phyloP scores from a whole-genome alignment of 2,797 vertebrate genomes.

The Perdix hodgsoniae region DNA sequence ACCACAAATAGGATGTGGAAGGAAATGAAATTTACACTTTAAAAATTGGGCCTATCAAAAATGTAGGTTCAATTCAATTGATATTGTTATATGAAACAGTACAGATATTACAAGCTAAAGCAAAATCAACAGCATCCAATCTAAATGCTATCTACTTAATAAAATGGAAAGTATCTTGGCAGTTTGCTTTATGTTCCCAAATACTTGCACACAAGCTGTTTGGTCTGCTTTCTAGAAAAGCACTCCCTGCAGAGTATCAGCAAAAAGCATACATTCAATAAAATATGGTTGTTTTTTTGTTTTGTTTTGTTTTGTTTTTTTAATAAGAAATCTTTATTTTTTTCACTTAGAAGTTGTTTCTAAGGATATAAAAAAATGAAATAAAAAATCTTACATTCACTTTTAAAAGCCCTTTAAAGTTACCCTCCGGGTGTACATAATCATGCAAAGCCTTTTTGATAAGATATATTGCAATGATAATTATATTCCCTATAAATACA shows the following conservation, averaged over 20 bases:
- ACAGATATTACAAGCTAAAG: background rate
- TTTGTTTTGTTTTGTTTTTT: no score
- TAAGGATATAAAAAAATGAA: background rate
- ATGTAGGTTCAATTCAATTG: background rate
- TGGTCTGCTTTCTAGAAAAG: slow-evolving; percentile 20
- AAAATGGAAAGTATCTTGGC: slow-evolving; percentile 3
- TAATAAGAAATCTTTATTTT: slow-evolving; percentile 3
- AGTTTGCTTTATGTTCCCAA: slow-evolving; percentile 14
- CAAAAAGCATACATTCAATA: slow-evolving; percentile 53
- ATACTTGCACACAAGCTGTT: background rate
- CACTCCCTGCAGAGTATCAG: slow-evolving; percentile 50
- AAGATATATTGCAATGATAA: background rate
- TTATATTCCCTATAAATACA: background rate
- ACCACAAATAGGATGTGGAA: background rate
- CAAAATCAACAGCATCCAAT: background rate
- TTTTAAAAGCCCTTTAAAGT: slow-evolving; percentile 21
- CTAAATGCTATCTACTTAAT: background rate
- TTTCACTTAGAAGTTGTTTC: slow-evolving; percentile 39
- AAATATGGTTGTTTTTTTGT: no score
- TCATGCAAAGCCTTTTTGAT: background rate
- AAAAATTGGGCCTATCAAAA: background rate
- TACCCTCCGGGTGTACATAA: background rate
- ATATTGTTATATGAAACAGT: background rate
- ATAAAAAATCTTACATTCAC: background rate
- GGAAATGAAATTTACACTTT: background rate